Percentiles rank a stretch among this genome's conserved stretches.
Evolutionary conservation across 2,888 invertebrate species (phyloP).

Genomic region (Archips xylosteana): DNA sequence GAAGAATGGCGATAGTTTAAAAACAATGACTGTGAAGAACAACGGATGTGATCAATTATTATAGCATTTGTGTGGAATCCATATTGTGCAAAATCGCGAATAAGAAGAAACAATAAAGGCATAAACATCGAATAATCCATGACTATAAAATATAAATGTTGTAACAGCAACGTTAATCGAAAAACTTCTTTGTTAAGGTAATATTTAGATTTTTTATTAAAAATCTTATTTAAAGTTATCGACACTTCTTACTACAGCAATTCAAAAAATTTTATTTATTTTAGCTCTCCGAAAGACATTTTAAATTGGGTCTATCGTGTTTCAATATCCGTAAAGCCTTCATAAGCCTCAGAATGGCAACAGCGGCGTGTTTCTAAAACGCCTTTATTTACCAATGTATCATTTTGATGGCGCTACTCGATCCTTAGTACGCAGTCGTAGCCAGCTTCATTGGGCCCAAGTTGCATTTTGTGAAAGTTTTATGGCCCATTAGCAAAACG

Average conservation of each 20-base stretch:
- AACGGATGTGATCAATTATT: too few species aligned
- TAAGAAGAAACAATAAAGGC: too few species aligned
- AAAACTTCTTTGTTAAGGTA: too few species aligned
- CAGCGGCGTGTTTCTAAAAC: conserved; percentile 29
- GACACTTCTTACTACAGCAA: not conserved
- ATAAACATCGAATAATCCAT: too few species aligned
- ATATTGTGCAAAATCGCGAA: too few species aligned
- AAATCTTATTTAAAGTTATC: too few species aligned
- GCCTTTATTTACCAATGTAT: conserved; percentile 43
- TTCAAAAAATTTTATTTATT: not conserved
- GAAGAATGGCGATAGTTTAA: too few species aligned
- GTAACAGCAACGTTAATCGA: too few species aligned
- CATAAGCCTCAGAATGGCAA: conserved; percentile 15
- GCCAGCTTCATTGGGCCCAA: conserved; percentile 49
- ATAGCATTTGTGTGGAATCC: too few species aligned
- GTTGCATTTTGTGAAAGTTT: conserved; percentile 51
- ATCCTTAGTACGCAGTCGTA: conserved; percentile 45
- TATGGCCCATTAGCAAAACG: conserved; percentile 51
- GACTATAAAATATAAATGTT: too few species aligned
- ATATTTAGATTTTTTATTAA: too few species aligned
- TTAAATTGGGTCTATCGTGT: conserved; percentile 1
- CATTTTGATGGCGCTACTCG: conserved; percentile 42
- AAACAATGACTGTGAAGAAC: too few species aligned
- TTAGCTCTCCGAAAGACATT: not conserved
- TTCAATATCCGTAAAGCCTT: conserved; percentile 12